Conservation (phyloP, 2,888 invertebrate genomes). For the Cantharis lateralis region DNA sequence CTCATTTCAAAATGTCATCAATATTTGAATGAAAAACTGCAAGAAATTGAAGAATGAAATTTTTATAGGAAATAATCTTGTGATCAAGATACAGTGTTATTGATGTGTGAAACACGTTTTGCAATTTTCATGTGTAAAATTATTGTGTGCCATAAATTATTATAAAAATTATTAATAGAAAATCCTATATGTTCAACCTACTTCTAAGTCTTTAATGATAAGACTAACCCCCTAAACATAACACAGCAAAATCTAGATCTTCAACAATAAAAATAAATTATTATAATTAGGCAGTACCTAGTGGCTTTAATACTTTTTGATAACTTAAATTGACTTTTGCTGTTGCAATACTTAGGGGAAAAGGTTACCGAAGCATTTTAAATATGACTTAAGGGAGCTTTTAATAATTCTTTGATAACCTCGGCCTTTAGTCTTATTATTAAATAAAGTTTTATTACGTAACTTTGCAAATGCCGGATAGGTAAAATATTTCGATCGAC, state of each 20-base stretch:
- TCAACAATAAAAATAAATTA: not conserved
- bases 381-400: too few relatives aligned
- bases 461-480: not conserved
- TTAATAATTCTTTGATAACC: too few relatives aligned
- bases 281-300: not conserved
- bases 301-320: not conserved
- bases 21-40: conserved; percentile 1
- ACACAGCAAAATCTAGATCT: not conserved
- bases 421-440: not conserved
- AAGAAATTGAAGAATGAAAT: not conserved
- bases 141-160: conserved; percentile 24
- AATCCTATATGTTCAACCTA: conserved; percentile 17
- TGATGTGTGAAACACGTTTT: conserved; percentile 2
- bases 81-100: not conserved
- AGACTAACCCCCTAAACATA: not conserved
- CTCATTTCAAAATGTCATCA: conserved; percentile 9
- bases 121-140: conserved; percentile 20
- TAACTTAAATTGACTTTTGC: too few relatives aligned
- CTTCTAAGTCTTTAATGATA: conserved; percentile 2
- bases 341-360: too few relatives aligned
- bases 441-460: not conserved
- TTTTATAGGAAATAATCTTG: conserved; percentile 3
- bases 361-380: too few relatives aligned
- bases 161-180: conserved; percentile 9
- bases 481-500: not conserved